A percentile compares a stretch with the other conserved stretches of the same genome.
Evolutionary conservation across 2,797 vertebrate genomes (phyloP).

Genomic region (Hemitrygon akajei): DNA sequence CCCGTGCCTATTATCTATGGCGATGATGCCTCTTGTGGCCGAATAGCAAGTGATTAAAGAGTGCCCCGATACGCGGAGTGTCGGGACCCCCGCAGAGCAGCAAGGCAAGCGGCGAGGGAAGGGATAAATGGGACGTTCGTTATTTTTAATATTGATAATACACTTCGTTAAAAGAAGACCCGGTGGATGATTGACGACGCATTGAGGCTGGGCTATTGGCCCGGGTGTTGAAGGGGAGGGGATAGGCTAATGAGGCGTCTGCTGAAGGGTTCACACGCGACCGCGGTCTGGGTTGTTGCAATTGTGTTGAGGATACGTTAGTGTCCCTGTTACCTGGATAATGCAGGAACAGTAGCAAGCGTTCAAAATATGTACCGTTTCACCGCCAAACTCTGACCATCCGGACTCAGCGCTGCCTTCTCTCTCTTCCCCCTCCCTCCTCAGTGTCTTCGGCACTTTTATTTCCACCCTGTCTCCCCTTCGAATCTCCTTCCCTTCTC

Average conservation of each 20-base stretch:
- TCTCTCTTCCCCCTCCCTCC: background rate
- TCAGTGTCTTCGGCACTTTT: background rate
- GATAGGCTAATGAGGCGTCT: background rate
- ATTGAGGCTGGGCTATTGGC: background rate
- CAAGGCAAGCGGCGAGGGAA: background rate
- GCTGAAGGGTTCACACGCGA: constrained; percentile 30
- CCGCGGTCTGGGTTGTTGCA: background rate
- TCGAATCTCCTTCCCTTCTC: background rate
- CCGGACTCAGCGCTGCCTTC: background rate
- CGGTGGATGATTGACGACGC: background rate
- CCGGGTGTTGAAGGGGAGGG: background rate
- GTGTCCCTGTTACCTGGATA: background rate
- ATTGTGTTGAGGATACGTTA: background rate
- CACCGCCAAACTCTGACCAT: background rate
- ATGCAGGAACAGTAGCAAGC: background rate
- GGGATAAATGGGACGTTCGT: background rate
- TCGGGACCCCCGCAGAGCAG: background rate
- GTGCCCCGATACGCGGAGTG: background rate
- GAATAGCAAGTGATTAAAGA: background rate
- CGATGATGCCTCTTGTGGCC: background rate
- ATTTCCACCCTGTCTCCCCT: background rate
- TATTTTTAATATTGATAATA: background rate
- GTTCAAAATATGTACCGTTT: background rate
- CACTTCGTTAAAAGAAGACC: too few species aligned
- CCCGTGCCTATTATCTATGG: too few species aligned